Evolutionary conservation across 1,140 invertebrate species (phyloP), one percentile per base, ranked within the genome.

Genomic region (Heliconius hermathena): DNA sequence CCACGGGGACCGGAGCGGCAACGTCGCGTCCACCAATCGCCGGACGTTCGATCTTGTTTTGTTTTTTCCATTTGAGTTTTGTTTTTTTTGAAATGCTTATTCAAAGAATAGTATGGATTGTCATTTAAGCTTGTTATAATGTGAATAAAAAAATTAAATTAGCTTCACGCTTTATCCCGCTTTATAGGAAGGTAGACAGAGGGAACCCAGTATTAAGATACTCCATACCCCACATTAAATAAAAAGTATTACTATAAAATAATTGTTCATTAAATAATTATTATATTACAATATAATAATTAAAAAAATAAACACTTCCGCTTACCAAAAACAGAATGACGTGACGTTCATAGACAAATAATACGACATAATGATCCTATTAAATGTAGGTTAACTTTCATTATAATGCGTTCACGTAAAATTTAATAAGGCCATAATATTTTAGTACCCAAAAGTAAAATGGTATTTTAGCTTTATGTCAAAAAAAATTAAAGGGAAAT

Each of bases 11-110:
- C 88, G 84, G 85, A 90, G 85, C 88, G 91, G 91, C 93, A 94
- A 94, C 93, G 89, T 88, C 90, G 93, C 93, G 87, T 87, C 91
- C 85, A 91, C 93, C 91, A 94, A 94, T 94, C 88, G 86, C 82
- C 85, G 90, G 88, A 88, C 90, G 89, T 85, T 89, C 82, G 78
- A 89, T 89, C 87, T 91, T 87, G 82, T 89, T 88, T 78, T 85
- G 85, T 86, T 85, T 71, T 88, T 87, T 81, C 72, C 74, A 86
- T 87, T 86, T 84, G 74, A n/a, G 36, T 77, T 57, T 71, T 57
- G 73, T 78, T 81, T 78, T 81, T 76, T 78, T 84, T 49, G 57
- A 66, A 83, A 71, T 76, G 72, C 57, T 54, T 71, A n/a, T 26
- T 26, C 71, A 73, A 73, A 81, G 85, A 81, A 80, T 84, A 81